Conservation (phyloP, 2,113 vertebrate genomes). For the Oreochromis niloticus region DNA sequence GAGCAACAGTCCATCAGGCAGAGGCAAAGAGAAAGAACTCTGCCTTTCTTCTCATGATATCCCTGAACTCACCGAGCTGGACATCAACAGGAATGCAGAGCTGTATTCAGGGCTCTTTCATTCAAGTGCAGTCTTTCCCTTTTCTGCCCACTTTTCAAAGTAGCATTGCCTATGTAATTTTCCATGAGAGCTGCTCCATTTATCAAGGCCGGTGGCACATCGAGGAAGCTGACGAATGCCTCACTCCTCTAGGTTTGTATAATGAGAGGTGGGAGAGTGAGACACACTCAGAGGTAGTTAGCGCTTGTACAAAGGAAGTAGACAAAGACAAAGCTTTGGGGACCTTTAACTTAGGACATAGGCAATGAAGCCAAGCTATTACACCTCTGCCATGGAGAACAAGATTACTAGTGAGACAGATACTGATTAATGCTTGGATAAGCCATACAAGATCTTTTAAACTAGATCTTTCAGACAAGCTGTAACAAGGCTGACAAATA, state of each 20-base stretch:
- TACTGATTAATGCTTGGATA: constrained; percentile 24
- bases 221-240: constrained; percentile 56
- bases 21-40: constrained; percentile 24
- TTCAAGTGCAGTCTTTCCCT: constrained; percentile 28
- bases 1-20: constrained; percentile 45
- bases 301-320: constrained; percentile 42
- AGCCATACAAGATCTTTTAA: background rate
- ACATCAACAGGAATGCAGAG: constrained; percentile 43
- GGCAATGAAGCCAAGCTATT: constrained; percentile 25
- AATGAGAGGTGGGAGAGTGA: constrained; percentile 62
- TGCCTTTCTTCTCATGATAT: constrained; percentile 30
- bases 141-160: constrained; percentile 24
- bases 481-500: background rate
- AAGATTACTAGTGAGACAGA: constrained; percentile 18
- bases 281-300: constrained; percentile 51
- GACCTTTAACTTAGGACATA: constrained; percentile 47
- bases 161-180: constrained; percentile 64
- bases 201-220: constrained; percentile 58
- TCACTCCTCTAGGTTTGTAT: constrained; percentile 58
- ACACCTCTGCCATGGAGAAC: constrained; percentile 12
- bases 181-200: constrained; percentile 67
- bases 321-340: constrained; percentile 39
- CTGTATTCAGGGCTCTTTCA: constrained; percentile 38
- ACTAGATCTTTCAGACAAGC: background rate
- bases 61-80: constrained; percentile 24